Conservation (phyloP, 2,888 invertebrate genomes). For the Chorisops tibialis region DNA sequence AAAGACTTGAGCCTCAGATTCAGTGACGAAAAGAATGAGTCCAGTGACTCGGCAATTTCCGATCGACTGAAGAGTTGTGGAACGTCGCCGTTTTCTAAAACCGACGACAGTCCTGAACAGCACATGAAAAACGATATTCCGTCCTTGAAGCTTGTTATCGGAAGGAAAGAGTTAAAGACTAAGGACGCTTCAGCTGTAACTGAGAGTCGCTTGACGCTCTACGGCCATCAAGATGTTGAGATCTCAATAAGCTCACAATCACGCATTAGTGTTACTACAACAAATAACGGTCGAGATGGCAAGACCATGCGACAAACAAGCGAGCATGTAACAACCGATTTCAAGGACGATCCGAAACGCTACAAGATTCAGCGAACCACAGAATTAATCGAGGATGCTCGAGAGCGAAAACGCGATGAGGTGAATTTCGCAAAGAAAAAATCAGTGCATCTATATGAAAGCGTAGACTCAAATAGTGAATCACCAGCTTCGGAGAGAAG, state of each 20-base stretch:
- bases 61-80: slow-evolving; percentile 28
- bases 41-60: slow-evolving; percentile 9
- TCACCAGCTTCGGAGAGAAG: slow-evolving; percentile 55
- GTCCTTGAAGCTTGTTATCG: slow-evolving; percentile 55
- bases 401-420: slow-evolving; percentile 53
- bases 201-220: slow-evolving; percentile 55
- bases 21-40: neutral
- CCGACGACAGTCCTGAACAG: slow-evolving; percentile 26
- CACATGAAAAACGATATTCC: slow-evolving; percentile 27
- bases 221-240: slow-evolving; percentile 56
- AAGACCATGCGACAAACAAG: slow-evolving; percentile 27
- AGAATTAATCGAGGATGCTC: slow-evolving; percentile 37
- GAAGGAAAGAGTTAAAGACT: slow-evolving; percentile 56
- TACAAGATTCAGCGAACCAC: slow-evolving; percentile 27
- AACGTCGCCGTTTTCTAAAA: slow-evolving; percentile 34
- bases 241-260: slow-evolving; percentile 57
- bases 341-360: slow-evolving; percentile 46
- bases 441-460: slow-evolving; percentile 55
- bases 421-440: slow-evolving; percentile 56
- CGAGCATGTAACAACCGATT: slow-evolving; percentile 38
- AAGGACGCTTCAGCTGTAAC: slow-evolving; percentile 55
- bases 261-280: slow-evolving; percentile 55
- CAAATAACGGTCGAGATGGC: slow-evolving; percentile 35
- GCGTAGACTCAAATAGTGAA: slow-evolving; percentile 43
- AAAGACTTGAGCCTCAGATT: slow-evolving; percentile 32